Conservation (phyloP, 1,140 invertebrate species). For the Babylonia areolata region DNA sequence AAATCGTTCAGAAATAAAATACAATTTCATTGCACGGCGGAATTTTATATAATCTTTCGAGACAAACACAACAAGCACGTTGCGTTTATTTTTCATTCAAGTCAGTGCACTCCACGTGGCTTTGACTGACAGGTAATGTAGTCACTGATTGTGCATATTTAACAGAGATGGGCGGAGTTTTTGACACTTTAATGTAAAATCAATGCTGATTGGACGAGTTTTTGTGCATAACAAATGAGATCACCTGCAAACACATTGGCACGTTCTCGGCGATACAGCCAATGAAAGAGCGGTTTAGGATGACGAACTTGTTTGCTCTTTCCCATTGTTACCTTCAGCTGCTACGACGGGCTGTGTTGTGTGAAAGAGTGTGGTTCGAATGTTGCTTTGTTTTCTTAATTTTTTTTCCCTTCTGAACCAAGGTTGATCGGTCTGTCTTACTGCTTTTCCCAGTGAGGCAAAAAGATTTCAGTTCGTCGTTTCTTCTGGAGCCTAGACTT, state of each 20-base stretch:
- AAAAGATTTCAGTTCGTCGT: conserved; percentile 8
- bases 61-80: neutral
- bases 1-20: too few relatives aligned
- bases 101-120: conserved; percentile 44
- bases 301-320: conserved; percentile 41
- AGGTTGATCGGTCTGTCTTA: neutral
- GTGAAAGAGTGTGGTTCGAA: conserved; percentile 40
- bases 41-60: too few relatives aligned
- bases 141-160: conserved; percentile 44
- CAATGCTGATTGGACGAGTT: conserved; percentile 37
- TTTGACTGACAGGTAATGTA: conserved; percentile 58
- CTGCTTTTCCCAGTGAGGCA: conserved; percentile 16
- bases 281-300: conserved; percentile 59
- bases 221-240: conserved; percentile 57
- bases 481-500: too few relatives aligned
- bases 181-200: conserved; percentile 20
- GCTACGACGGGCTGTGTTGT: conserved; percentile 39
- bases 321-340: conserved; percentile 43
- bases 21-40: too few relatives aligned
- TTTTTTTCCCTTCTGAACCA: neutral
- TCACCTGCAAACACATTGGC: conserved; percentile 65
- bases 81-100: neutral
- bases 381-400: neutral
- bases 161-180: conserved; percentile 17
- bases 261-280: conserved; percentile 70